Base-by-base conservation (phyloP, 1,140 invertebrate species). In the Drosophila sturtevanti region DNA sequence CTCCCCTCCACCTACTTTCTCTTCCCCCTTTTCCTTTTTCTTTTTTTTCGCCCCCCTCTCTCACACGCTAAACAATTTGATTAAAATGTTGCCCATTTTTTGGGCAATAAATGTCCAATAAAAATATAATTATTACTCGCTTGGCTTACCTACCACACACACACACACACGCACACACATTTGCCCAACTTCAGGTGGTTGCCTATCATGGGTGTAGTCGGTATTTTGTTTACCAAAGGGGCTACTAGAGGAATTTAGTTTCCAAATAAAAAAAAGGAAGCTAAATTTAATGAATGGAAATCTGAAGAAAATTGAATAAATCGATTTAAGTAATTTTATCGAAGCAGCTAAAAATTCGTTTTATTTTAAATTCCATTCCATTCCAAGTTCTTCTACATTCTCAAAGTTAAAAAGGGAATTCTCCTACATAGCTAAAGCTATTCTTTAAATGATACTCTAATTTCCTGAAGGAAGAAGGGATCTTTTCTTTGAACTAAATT, bases 121-220 rank as follows among this genome's bases (percentile, higher is more conserved):
- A 90, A 90, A 90, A 90, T 90, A 90, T 90, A 90, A 90, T 90
- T 90, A 90, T 90, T 90, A 79, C 80, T 77, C 62, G 51, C 71
- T 62, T 61, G 77, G 77, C 67, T 66, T 63, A 74, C 77, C 63
- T 56, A 48, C 27, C 74, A 48, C 41, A 21, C 2, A 21, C 79
- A 86, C 81, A 74, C 77, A 58, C 61, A 48, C 34, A 18, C 74
- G 16, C 14, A 9, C 7, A 44, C 77, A 86, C 81, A 80, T 79
- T 60, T 35, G 12, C 10, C 21, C 41, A 18, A 14, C 44, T 51
- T 65, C 41, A 60, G 24, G 48, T 35, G 12, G 61, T 60, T 68
- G 2, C 2, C 16, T 11, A 21, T 48, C 41, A 48, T 18, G 16
- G 18, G 16, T 18, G 41, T 48, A 21, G 16, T 48, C 16, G 1